Base-by-base conservation (phyloP, 1,140 invertebrate genomes). In the Drepana arcuata region DNA sequence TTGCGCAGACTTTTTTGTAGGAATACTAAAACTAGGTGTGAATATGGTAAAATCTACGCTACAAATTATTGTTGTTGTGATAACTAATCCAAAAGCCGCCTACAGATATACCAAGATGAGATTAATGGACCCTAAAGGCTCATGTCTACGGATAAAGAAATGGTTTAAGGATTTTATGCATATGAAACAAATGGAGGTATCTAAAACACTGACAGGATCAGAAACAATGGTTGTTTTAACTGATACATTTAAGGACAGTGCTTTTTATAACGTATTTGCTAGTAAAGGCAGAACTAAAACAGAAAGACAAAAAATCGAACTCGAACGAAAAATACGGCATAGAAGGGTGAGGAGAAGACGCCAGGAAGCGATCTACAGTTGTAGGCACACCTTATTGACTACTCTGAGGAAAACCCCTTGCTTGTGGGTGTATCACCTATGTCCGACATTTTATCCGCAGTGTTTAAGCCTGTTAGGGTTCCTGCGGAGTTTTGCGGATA, bases 381-480 rank as follows among this genome's bases (percentile, higher is more conserved):
- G 69, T 33, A 37, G 48, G 1, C 63, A 72, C 28, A 52, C 48
- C 16, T 29, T 69, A 15, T 34, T 73, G 15, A 51, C 46, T 3
- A 73, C 69, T 0, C 31, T 70, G 27, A 43, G 66, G 16, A 65
- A 63, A 34, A 67, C 55, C 3, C 69, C 69, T 2, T 68, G 58
- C 38, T 30, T 73, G 2, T 70, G 58, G 52, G 51, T 56, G n/a
- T 73, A 66, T 34, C 45, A 64, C 25, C 44, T 73, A 24, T 73
- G 48, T 29, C 69, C 69, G 7, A 24, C 49, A 27, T 44, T 58
- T 24, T 73, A 73, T 31, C 66, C 64, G 2, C 66, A 66, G 16
- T 73, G 41, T 34, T 45, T 70, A 27, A 28, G 44, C 27, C 42
- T 56, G 7, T 16, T 58, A 23, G 4, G 14, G 7, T 54, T 64